Conservation (phyloP, 2,797 vertebrate species). For the Jordanella pulchra region DNA sequence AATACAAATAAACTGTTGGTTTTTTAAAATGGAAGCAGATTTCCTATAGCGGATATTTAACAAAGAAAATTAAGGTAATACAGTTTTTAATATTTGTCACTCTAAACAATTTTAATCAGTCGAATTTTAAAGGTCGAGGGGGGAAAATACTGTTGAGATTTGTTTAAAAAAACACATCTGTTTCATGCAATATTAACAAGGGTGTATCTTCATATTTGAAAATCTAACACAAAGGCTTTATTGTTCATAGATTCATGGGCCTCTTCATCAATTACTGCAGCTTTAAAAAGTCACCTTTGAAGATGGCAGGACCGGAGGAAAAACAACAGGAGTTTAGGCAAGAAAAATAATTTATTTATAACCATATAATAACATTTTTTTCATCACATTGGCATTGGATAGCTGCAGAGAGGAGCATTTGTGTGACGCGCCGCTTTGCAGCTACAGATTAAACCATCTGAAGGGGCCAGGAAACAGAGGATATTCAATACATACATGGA, state of each 20-base stretch:
- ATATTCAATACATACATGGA: slow-evolving; percentile 70
- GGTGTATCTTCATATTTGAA: background rate
- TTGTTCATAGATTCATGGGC: too few species aligned
- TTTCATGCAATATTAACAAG: background rate
- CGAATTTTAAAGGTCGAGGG: too few species aligned
- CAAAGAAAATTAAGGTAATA: too few species aligned
- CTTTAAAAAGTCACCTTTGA: background rate
- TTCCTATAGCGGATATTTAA: too few species aligned
- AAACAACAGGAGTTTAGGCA: slow-evolving; percentile 67
- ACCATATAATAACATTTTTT: slow-evolving; percentile 80
- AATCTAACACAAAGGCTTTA: background rate
- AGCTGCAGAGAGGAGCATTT: slow-evolving; percentile 58
- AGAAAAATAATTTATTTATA: slow-evolving; percentile 88
- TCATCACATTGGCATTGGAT: slow-evolving; percentile 78
- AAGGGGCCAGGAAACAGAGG: slow-evolving; percentile 65
- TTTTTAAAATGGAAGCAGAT: too few species aligned
- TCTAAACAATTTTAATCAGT: too few species aligned
- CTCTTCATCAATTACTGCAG: background rate
- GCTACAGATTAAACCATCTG: slow-evolving; percentile 70
- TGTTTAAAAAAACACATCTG: background rate
- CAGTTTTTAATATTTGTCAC: too few species aligned
- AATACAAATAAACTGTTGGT: too few species aligned
- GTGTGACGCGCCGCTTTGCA: slow-evolving; percentile 48
- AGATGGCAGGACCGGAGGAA: slow-evolving; percentile 10
- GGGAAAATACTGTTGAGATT: too few species aligned